Conservation (phyloP, 2,888 invertebrate species). For the Drosophila sordidapex region DNA sequence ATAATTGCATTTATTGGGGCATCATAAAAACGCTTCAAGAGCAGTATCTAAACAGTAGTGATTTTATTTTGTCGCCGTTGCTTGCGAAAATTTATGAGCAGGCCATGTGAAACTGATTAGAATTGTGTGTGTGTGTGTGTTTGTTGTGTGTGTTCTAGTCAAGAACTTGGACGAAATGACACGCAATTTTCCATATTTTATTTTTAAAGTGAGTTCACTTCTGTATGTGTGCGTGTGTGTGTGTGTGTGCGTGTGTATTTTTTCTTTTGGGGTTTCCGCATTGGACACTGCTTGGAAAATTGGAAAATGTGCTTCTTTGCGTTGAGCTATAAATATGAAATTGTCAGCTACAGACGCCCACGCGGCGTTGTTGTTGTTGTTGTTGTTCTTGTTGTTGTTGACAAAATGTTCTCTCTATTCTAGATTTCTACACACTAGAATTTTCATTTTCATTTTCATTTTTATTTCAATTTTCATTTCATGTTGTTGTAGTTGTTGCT, state of each 20-base stretch:
- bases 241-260: neutral
- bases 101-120: conserved; percentile 77
- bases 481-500: conserved; percentile 43
- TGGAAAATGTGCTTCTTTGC: conserved; percentile 32
- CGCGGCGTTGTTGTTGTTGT: conserved; percentile 43
- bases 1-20: conserved; percentile 80
- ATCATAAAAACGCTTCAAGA: conserved; percentile 74
- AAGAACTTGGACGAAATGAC: conserved; percentile 45
- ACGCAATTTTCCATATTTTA: conserved; percentile 44
- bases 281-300: conserved; percentile 42
- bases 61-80: conserved; percentile 68
- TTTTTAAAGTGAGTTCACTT: conserved; percentile 37
- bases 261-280: conserved; percentile 48
- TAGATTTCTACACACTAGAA: conserved; percentile 10
- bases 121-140: conserved; percentile 8
- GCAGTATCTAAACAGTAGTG: conserved; percentile 81
- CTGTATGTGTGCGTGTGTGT: neutral
- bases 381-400: conserved; percentile 19
- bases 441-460: conserved; percentile 43
- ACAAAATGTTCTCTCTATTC: conserved; percentile 51
- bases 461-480: conserved; percentile 27
- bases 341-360: conserved; percentile 80
- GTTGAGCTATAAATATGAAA: conserved; percentile 70
- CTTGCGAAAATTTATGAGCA: conserved; percentile 74
- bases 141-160: conserved; percentile 11